Base-by-base conservation (phyloP, 2,888 invertebrate genomes). In the Eristalis pertinax region DNA sequence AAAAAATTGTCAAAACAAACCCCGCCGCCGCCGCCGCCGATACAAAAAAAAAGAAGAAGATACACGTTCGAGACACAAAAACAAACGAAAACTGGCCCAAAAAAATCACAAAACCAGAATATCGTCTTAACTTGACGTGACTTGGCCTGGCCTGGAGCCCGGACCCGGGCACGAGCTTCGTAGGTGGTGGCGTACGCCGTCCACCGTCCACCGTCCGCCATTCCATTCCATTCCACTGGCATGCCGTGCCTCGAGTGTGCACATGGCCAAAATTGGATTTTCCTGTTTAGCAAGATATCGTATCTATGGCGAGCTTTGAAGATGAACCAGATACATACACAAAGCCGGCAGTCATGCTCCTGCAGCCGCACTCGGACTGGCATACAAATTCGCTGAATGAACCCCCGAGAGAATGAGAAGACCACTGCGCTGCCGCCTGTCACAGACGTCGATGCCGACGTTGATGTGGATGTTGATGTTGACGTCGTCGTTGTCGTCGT, bases 211-310 rank as follows among this genome's bases (percentile, higher is more conserved):
- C 26, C n/a, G n/a, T n/a, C n/a, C 43, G 43, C 43, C 43, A 50
- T n/a, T 50, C 43, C 43, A n/a, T 15, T 50, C 43, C 43, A 50
- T 10, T 35, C 35, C 41, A 24, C 32, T 73, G 60, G 15, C 29
- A 10, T n/a, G 62, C 58, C 43, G 19, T 43, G 43, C 15, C 43
- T 32, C 43, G 43, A 43, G 72, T 65, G 72, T 74, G 72, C 26
- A 62, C 68, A 60, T 70, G 65, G 63, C 78, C 78, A 74, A 83
- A 82, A 75, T 75, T 68, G 78, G 83, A 79, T 78, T 75, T 79
- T 75, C 67, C 78, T 75, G 70, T 79, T 70, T 73, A 43, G 69
- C 70, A 35, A 78, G 35, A 78, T 63, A 29, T 58, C 64, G 65
- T 38, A 75, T 35, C 58, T 79, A 70, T 63, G 62, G 11, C 38